These are phyloP conservation scores for Caenorhabditis panamensis DNA, from an alignment of 2,888 invertebrate species.

Conservation along the genomic window DNA sequence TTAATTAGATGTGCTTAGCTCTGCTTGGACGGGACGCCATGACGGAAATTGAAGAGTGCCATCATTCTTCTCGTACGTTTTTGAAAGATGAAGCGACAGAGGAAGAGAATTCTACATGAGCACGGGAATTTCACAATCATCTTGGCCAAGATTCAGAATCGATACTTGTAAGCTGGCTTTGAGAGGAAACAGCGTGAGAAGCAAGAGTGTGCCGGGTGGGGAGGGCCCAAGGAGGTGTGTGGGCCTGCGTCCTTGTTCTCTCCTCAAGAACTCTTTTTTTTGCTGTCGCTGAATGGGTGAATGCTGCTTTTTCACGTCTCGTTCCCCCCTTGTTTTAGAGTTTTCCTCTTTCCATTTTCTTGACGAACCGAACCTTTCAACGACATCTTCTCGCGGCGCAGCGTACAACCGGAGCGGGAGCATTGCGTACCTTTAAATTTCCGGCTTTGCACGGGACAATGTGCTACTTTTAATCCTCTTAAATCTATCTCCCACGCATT, in stretches of 20 bases:
- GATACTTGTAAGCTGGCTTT: slow-evolving; percentile 5
- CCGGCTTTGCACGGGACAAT: no score
- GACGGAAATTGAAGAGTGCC: slow-evolving; percentile 1
- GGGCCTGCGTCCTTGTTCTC: slow-evolving; percentile 6
- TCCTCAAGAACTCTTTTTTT: slow-evolving; percentile 3
- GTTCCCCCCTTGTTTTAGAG: not conserved
- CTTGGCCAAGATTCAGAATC: not conserved
- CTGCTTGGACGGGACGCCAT: not conserved
- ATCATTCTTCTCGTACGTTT: not conserved
- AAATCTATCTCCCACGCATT: no score
- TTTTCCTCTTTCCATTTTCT: not conserved
- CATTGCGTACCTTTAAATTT: no score
- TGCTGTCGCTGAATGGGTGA: not conserved
- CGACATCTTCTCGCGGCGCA: no score
- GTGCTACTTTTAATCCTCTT: no score
- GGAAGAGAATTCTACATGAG: no score
- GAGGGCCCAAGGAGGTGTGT: not conserved
- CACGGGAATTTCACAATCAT: not conserved
- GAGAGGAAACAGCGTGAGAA: not conserved
- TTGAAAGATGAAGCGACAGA: no score
- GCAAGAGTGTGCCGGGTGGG: not conserved
- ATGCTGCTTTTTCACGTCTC: not conserved
- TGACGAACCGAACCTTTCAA: no score
- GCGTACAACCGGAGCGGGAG: no score
- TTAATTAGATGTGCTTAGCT: slow-evolving; percentile 1